Conservation (phyloP, 2,113 vertebrate species). For the Paramormyrops kingsleyae region DNA sequence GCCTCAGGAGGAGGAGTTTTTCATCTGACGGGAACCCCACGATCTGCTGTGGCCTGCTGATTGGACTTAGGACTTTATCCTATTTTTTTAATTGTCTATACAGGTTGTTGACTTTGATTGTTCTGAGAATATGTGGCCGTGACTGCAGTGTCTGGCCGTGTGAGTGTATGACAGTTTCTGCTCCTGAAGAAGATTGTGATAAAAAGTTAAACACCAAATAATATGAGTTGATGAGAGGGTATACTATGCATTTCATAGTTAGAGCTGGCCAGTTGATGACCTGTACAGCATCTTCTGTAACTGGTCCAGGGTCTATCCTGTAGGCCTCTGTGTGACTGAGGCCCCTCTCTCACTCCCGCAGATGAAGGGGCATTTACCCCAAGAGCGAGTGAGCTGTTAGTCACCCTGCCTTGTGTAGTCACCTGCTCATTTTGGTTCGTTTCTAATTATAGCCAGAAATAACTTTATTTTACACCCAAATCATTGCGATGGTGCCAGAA, state of each 20-base stretch:
- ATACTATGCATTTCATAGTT: too few species aligned
- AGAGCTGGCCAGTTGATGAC: neutral
- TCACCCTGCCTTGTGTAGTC: neutral
- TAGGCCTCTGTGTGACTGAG: too few species aligned
- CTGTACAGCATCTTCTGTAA: too few species aligned
- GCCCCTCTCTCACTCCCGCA: too few species aligned
- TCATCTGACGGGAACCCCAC: conserved; percentile 47
- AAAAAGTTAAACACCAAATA: neutral
- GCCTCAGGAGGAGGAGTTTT: conserved; percentile 56
- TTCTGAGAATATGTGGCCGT: neutral
- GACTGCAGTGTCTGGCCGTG: neutral
- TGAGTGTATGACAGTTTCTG: too few species aligned
- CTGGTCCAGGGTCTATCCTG: too few species aligned
- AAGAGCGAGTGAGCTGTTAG: neutral
- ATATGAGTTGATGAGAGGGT: neutral
- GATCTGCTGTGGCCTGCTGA: neutral
- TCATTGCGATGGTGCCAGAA: neutral
- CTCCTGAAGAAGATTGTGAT: neutral
- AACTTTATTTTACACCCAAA: neutral
- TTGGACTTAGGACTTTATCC: neutral
- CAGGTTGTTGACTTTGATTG: neutral
- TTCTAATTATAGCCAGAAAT: neutral
- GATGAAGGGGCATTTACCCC: too few species aligned
- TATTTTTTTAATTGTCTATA: neutral
- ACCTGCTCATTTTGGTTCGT: neutral